phyloP scores from a whole-genome alignment of 2,113 vertebrate genomes.

The Corapipo altera region DNA sequence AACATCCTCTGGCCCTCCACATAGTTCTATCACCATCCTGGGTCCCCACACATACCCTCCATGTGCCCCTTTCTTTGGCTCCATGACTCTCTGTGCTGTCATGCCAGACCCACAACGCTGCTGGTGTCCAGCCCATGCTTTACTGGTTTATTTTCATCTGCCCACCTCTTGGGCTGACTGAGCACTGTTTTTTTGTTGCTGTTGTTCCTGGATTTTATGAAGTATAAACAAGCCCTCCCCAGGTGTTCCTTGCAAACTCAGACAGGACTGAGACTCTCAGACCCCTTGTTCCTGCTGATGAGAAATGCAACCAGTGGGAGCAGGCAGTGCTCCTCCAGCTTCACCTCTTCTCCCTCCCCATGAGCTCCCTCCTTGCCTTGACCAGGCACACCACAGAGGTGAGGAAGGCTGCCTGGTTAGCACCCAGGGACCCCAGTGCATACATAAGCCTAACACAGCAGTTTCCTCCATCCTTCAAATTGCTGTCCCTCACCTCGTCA shows the following conservation, averaged over 20 bases:
- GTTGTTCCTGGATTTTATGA: not conserved
- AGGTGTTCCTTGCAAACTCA: not conserved
- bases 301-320: not conserved
- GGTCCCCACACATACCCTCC: not conserved
- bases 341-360: not conserved
- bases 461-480: not conserved
- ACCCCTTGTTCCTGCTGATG: not conserved
- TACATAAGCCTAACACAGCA: not conserved
- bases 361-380: not conserved
- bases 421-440: not conserved
- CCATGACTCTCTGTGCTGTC: not conserved
- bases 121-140: not conserved
- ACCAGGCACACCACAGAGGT: not conserved
- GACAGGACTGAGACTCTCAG: not conserved
- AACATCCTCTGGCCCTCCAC: not conserved
- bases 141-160: not conserved
- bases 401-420: not conserved
- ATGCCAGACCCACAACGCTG: not conserved
- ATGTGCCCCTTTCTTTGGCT: not conserved
- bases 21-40: not conserved
- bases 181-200: not conserved
- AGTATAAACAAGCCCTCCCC: not conserved
- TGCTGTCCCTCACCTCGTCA: not conserved
- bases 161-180: not conserved
- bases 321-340: not conserved